Base-by-base conservation (phyloP, 1,140 invertebrate species). In the Calycopis cecrops region DNA sequence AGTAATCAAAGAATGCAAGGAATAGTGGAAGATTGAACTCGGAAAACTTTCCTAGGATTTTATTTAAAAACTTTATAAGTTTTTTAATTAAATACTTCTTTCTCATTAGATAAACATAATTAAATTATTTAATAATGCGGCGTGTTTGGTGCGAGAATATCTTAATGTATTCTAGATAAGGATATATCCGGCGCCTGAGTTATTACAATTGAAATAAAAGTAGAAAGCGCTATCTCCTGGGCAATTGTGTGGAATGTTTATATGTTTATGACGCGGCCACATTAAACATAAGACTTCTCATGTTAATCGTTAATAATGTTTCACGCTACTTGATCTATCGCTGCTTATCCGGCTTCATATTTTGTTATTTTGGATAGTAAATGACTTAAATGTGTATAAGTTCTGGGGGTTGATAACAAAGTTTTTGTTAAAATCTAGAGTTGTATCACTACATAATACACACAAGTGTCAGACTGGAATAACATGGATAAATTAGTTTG, bases 311-410 rank as follows among this genome's bases (percentile, higher is more conserved):
- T 55, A 57, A 49, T 53, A 57, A 60, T 47, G 55, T 67, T 65
- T 68, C 67, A 71, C 59, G 65, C 54, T 12, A 16, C 55, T 68
- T 71, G 73, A 75, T 70, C 64, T 56, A 68, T 70, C 71, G 69
- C 71, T 69, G 75, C 75, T 80, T 75, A 79, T 60, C 68, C 54
- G 71, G 71, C 40, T 12, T 16, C 40, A 44, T 44, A 44, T 44
- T 44, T 44, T 44, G 14, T 44, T 44, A 44, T 44, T 44, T 16
- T 16, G 14, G 40, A 44, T 9, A 16, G 16, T 44, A 9, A 14
- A 44, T 17, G 40, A 44, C 38, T 40, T n/a, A n/a, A n/a, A n/a
- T n/a, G n/a, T n/a, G n/a, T n/a, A n/a, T n/a, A n/a, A n/a, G n/a
- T n/a, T n/a, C n/a, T n/a, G n/a, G n/a, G n/a, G n/a, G n/a, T n/a